These are phyloP conservation scores for Meloe dianella DNA, from an alignment of 2,888 invertebrate species.

Conservation along the genomic window DNA sequence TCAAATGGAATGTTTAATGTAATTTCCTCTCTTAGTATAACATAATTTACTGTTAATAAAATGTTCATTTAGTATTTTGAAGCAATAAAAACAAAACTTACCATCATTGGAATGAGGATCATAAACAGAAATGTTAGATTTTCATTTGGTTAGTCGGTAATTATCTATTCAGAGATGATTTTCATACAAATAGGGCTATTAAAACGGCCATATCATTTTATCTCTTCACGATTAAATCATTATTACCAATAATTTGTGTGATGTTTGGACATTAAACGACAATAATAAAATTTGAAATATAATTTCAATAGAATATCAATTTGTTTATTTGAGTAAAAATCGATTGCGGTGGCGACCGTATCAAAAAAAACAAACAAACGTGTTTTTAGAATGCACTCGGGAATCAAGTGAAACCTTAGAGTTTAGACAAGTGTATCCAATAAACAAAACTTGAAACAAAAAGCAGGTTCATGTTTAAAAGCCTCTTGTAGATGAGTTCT, in stretches of 20 bases:
- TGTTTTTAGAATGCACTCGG: neutral
- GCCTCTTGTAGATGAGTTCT: neutral
- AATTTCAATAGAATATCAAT: neutral
- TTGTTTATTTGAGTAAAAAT: neutral
- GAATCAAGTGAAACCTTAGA: neutral
- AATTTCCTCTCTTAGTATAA: neutral
- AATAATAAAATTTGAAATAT: neutral
- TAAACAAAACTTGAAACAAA: constrained; percentile 2
- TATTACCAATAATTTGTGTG: neutral
- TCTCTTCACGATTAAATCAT: neutral
- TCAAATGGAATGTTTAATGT: neutral
- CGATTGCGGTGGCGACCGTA: neutral
- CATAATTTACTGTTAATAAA: no score
- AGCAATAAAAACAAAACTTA: neutral
- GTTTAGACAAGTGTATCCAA: neutral
- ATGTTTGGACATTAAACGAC: neutral
- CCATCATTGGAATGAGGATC: neutral
- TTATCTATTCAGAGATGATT: neutral
- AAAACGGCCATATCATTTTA: neutral
- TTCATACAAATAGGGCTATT: neutral
- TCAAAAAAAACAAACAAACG: neutral
- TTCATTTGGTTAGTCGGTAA: neutral
- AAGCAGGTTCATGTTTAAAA: constrained; percentile 3
- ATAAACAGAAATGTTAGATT: neutral
- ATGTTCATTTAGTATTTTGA: neutral